phyloP scores from a whole-genome alignment of 2,113 vertebrate species.

The Myrmecobius fasciatus region DNA sequence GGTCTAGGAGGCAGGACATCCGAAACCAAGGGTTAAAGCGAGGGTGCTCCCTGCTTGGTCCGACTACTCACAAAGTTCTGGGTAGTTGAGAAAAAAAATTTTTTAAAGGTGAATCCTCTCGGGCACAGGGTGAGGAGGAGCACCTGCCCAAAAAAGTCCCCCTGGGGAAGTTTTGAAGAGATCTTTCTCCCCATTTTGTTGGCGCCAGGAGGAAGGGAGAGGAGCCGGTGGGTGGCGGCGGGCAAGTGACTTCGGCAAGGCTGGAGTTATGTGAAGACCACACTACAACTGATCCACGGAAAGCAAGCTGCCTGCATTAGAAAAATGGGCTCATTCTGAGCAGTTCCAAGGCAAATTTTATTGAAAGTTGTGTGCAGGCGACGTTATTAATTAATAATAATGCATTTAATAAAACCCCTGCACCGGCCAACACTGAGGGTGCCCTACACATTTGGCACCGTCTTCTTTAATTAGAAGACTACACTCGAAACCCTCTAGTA shows the following conservation, averaged over 20 bases:
- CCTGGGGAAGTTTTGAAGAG: neutral
- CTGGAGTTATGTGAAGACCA: neutral
- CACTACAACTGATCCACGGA: neutral
- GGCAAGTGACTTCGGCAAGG: neutral
- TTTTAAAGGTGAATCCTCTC: neutral
- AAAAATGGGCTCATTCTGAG: neutral
- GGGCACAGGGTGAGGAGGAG: neutral
- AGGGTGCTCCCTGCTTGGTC: neutral
- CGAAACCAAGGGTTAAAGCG: neutral
- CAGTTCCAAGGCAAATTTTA: neutral
- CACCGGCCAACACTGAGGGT: neutral
- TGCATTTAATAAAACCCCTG: conserved; percentile 26
- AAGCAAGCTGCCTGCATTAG: neutral
- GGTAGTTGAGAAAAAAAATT: neutral
- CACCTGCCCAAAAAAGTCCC: neutral
- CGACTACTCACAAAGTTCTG: neutral
- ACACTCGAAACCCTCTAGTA: neutral
- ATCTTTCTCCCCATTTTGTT: neutral
- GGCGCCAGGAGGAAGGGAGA: neutral
- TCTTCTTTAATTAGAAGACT: conserved; percentile 9
- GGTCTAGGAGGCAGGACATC: neutral
- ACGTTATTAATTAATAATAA: conserved; percentile 23
- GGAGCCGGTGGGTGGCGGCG: neutral
- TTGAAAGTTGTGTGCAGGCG: conserved; percentile 61
- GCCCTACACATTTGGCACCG: conserved; percentile 21